Evolutionary conservation across 2,888 invertebrate species (phyloP).

Genomic region (Omphaloscelis lunosa): DNA sequence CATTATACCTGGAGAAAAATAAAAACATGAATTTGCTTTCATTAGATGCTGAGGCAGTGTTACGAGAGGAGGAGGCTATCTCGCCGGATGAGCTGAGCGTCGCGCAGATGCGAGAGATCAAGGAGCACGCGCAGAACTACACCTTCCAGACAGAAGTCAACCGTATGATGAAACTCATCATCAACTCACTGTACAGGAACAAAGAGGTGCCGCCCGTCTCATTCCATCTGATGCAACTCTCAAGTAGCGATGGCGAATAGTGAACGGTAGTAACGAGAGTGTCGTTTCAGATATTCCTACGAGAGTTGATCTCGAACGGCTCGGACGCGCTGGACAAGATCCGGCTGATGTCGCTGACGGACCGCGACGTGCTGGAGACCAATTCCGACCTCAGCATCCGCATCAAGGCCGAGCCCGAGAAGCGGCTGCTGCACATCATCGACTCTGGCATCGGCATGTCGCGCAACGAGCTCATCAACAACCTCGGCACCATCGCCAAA

Average conservation of each 20-base stretch:
- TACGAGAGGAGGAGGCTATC: conserved; percentile 98
- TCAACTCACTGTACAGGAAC: conserved; percentile 99
- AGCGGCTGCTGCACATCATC: conserved; percentile 97
- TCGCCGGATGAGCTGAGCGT: conserved; percentile 98
- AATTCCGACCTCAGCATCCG: conserved; percentile 96
- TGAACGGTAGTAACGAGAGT: conserved; percentile 4
- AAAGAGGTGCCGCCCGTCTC: conserved; percentile 94
- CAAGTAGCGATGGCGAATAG: background rate
- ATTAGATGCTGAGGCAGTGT: conserved; percentile 96
- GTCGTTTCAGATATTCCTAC: conserved; percentile 95
- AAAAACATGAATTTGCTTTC: background rate
- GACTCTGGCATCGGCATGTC: conserved; percentile 99
- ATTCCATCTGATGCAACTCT: background rate
- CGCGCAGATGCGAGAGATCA: conserved; percentile 97
- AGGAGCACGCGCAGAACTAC: conserved; percentile 96
- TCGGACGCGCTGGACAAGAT: conserved; percentile 99
- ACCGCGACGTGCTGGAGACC: conserved; percentile 94
- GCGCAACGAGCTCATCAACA: conserved; percentile 97
- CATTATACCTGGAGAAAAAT: background rate
- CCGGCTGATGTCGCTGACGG: conserved; percentile 97
- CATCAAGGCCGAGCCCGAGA: conserved; percentile 98
- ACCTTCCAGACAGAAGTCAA: conserved; percentile 99
- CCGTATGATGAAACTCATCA: conserved; percentile 99
- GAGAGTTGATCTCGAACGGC: conserved; percentile 99
- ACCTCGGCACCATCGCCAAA: conserved; percentile 99